These are phyloP conservation scores for Linnaemya tessellans DNA, from an alignment of 2,888 invertebrate species.

Conservation along the genomic window DNA sequence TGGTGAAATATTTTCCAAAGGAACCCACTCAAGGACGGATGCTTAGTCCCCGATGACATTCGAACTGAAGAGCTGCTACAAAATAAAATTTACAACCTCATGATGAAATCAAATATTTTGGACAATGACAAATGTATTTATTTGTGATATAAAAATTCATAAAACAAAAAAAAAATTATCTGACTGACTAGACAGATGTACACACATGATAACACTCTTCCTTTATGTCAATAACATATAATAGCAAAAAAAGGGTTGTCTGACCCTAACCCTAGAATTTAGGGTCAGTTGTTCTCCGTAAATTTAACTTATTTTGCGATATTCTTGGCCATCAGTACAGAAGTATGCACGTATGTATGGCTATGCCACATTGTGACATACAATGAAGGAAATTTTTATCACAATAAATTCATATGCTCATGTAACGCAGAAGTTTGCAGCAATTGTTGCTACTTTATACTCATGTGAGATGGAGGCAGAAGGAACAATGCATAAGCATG, in stretches of 20 bases:
- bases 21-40: constrained; percentile 55
- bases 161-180: constrained; percentile 16
- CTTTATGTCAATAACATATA: background rate
- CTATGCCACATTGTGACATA: constrained; percentile 17
- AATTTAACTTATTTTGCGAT: constrained; percentile 15
- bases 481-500: background rate
- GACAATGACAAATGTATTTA: constrained; percentile 49
- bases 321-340: background rate
- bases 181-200: constrained; percentile 17
- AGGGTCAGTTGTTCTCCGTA: constrained; percentile 7
- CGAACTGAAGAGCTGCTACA: constrained; percentile 20
- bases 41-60: constrained; percentile 50
- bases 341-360: constrained; percentile 1
- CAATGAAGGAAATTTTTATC: constrained; percentile 44
- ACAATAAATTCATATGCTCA: constrained; percentile 27
- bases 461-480: background rate
- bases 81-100: constrained; percentile 18
- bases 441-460: constrained; percentile 13
- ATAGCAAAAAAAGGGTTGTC: constrained; percentile 23
- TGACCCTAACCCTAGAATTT: background rate
- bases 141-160: background rate
- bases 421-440: constrained; percentile 37
- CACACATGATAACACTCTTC: constrained; percentile 2
- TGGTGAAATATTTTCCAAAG: background rate
- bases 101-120: constrained; percentile 27